Evolutionary conservation across 2,888 invertebrate genomes (phyloP).

Genomic region (Caenorhabditis zanzibari): DNA sequence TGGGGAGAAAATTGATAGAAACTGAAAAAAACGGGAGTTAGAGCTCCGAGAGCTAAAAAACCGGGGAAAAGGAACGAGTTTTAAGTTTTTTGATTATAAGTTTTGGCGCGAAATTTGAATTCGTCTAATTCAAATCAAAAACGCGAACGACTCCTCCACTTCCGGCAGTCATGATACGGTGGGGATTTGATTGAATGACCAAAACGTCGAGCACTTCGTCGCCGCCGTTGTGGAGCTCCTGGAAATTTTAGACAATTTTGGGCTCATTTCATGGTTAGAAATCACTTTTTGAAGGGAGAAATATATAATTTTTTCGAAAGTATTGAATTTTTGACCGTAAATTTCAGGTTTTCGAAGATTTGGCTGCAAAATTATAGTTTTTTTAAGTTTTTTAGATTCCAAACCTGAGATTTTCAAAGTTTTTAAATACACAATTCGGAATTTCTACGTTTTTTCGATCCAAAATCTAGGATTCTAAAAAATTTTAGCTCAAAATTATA

Average conservation of each 20-base stretch:
- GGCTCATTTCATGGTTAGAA: not conserved
- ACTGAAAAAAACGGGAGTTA: not conserved
- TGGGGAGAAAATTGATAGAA: not conserved
- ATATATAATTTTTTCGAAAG: no score
- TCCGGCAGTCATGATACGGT: conserved; percentile 76
- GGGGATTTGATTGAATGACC: conserved; percentile 69
- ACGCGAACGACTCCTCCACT: conserved; percentile 76
- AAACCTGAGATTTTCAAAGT: no score
- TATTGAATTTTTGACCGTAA: no score
- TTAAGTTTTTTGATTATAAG: not conserved
- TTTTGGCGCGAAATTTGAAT: not conserved
- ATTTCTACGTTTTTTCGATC: no score
- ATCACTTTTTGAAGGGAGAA: no score
- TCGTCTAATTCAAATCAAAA: conserved; percentile 69
- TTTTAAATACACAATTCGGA: no score
- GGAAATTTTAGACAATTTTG: conserved; percentile 8
- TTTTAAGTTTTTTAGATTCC: no score
- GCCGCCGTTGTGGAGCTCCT: conserved; percentile 77
- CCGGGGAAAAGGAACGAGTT: not conserved
- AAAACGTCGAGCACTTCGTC: conserved; percentile 77
- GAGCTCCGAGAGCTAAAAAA: not conserved
- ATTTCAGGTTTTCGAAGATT: no score
- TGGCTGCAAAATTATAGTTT: no score
- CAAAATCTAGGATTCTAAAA: no score
- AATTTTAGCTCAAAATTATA: no score